phyloP scores from a whole-genome alignment of 1,140 invertebrate genomes.

The Sycobia sp. region DNA sequence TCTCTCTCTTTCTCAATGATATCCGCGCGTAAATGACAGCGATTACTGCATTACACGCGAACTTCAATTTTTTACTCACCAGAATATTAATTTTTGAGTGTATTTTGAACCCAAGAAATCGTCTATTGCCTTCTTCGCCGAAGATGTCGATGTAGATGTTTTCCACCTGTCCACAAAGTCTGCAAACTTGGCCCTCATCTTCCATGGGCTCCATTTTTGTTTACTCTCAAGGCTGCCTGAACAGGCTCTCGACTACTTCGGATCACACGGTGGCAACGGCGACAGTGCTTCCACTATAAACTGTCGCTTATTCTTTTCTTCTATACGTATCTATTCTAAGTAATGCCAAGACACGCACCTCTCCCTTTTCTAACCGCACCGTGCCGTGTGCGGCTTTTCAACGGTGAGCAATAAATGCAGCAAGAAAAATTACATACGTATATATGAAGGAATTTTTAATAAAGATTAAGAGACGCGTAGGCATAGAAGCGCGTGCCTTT shows the following conservation, averaged over 20 bases:
- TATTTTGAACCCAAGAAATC: slow-evolving; percentile 53
- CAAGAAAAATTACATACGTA: too few relatives aligned
- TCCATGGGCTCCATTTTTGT: slow-evolving; percentile 55
- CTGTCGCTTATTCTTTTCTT: background rate
- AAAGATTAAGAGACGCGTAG: too few relatives aligned
- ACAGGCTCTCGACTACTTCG: slow-evolving; percentile 46
- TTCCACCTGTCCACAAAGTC: slow-evolving; percentile 55
- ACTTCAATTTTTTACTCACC: slow-evolving; percentile 44
- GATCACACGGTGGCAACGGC: background rate
- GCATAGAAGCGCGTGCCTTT: too few relatives aligned
- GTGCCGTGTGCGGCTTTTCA: background rate
- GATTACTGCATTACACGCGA: background rate
- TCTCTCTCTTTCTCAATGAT: too few relatives aligned
- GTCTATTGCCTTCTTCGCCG: slow-evolving; percentile 53
- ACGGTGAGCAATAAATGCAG: background rate
- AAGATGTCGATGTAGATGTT: slow-evolving; percentile 57
- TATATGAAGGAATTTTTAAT: too few relatives aligned
- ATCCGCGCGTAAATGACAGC: background rate
- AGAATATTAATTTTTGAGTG: slow-evolving; percentile 55
- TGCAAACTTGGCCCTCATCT: slow-evolving; percentile 52
- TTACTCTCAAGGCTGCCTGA: slow-evolving; percentile 49
- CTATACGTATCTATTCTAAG: background rate
- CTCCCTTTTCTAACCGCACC: background rate
- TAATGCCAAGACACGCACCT: background rate
- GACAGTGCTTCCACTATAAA: background rate